Evolutionary conservation across 2,113 vertebrate genomes (phyloP), one percentile per base, ranked within the genome.

Genomic region (Perca flavescens): DNA sequence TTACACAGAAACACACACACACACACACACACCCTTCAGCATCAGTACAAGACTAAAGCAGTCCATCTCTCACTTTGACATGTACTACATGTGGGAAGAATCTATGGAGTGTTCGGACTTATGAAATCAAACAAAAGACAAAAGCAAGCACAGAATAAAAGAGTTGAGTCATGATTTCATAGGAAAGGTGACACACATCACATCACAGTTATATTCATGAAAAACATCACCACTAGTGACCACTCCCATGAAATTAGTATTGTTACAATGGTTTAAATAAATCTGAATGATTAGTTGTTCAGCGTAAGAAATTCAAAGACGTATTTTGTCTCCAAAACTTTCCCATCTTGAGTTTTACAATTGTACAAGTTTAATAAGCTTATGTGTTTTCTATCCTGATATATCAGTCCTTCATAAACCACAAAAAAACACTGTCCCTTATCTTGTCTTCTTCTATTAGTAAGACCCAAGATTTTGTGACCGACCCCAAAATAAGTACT

Each of bases 1-100:
- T 86, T 79, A 79, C 68, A 85, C 82, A 79, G 81, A 57, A 77
- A 89, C 82, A 88, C 2, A 54, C 25, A 67, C 77, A 28, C 34
- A 70, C n/a, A 34, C 34, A 34, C 34, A 34, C 34, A 6, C 34
- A 34, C 34, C n/a, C 69, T 63, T 83, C 72, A 90, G 81, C 85
- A 77, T 89, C 74, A 81, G 68, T 81, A 80, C 70, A 71, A 72
- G 64, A 67, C 81, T 86, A 79, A 84, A 89, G 85, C 78, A 71
- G 82, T 82, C 85, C 86, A 89, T 88, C 80, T 83, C 90, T 90
- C 88, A 90, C 83, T 92, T 71, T 86, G 89, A 91, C 85, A 84
- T 89, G 75, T 74, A 16, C 66, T 62, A 75, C 85, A 91, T 91
- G 85, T 90, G 91, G 89, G 87, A 90, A 84, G 87, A 86, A 87